phyloP scores from a whole-genome alignment of 2,113 vertebrate species.

The Engraulis encrasicolus region DNA sequence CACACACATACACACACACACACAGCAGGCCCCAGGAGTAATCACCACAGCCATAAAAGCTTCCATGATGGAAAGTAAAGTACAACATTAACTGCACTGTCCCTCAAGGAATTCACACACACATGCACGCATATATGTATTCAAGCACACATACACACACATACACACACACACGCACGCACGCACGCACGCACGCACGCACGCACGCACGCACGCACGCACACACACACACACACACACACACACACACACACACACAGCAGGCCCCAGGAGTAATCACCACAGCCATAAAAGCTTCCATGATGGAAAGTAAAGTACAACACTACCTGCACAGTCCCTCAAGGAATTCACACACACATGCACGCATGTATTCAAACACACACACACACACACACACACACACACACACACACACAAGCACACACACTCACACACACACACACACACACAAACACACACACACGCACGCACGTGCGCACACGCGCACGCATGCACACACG shows the following conservation, averaged over 20 bases:
- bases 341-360: too few species aligned
- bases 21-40: background rate
- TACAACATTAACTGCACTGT: background rate
- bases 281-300: too few species aligned
- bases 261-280: background rate
- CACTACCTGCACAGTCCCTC: background rate
- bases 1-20: too few species aligned
- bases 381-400: background rate
- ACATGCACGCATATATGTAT: too few species aligned
- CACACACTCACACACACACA: slow-evolving; percentile 41
- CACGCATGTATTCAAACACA: background rate
- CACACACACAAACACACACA: background rate
- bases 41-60: too few species aligned
- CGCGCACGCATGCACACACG: too few species aligned
- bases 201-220: too few species aligned
- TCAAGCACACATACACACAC: background rate
- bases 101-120: background rate
- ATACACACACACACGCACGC: background rate
- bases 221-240: too few species aligned
- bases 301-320: background rate
- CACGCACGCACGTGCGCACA: background rate
- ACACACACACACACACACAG: too few species aligned
- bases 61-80: background rate
- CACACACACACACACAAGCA: background rate
- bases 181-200: slow-evolving; percentile 39